Evolutionary conservation across 2,797 vertebrate genomes (phyloP), one percentile per base, ranked within the genome.

Genomic region (Mastacembelus armatus): DNA sequence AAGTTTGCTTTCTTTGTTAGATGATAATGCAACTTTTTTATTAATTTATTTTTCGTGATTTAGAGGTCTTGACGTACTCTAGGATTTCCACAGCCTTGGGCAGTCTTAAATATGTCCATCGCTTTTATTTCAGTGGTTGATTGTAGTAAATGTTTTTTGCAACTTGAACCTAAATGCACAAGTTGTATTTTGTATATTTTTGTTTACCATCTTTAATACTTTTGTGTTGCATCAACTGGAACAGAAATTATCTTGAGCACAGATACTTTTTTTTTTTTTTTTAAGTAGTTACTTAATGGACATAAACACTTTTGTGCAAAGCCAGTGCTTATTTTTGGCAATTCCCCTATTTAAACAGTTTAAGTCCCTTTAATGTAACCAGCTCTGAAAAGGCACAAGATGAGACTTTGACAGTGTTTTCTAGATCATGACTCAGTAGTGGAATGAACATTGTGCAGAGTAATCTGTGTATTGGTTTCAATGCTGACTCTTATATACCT

Each of bases 401-500:
- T 12, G 1, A 60, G 10, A 16, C 22, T 56, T 66, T 54, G 9
- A 16, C 19, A 44, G 7, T 9, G 18, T 24, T 56, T 68, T 35
- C 14, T 1, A 11, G 49, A 44, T 51, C 35, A 21, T n/a, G 38
- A 52, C 29, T 56, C 40, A 58, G 16, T 24, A 43, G 24, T 44
- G 39, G 36, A 38, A 33, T 33, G n/a, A 57, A 22, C 26, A 14
- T 36, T 1, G 3, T 5, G 5, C 2, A 30, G 50, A 43, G 40
- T 52, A 26, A 68, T 54, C 8, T 7, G 10, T 16, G 10, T 69
- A 30, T 35, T 56, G 26, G 18, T 63, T 56, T 21, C 35, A 69
- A 38, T 36, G 22, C 22, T 55, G 18, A 15, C 32, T 42, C 6
- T n/a, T 1, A 10, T 39, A 5, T 69, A 50, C 12, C 9, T 38